Base-by-base conservation (phyloP, 23 tunicate genomes). In the Styela plicata region DNA sequence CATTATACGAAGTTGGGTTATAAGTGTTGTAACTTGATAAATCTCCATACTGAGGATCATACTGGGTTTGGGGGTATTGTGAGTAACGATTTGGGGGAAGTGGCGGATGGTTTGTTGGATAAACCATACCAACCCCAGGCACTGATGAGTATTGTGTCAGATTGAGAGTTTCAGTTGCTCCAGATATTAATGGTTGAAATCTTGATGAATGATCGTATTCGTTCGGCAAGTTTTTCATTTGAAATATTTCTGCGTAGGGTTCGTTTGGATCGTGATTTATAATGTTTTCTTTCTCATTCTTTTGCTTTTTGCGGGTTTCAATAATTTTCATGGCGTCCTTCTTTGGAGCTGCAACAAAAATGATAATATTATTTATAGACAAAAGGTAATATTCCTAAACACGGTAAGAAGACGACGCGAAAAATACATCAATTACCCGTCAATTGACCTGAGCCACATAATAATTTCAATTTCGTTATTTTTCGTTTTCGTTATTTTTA, bases 61-160 rank as follows among this genome's bases (percentile, higher is more conserved):
- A 13, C 7, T 44, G 7, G 57, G 57, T 44, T 44, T 44, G 57
- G 13, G 57, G 57, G 13, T 44, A 44, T 44, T 44, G 57, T 7
- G 57, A 13, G 13, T 44, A 44, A 44, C 57, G 57, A 44, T 44
- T 44, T 44, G 7, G 57, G 3, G 77, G 35, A 5, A 30, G 34
- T 27, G 3, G 34, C 5, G 77, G 77, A 32, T 71, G 77, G 35
- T 30, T 71, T 1, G 81, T 76, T 0, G 81, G 81, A 44, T 76
- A 76, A 5, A 44, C 66, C 81, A 76, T 76, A 17, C 81, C 81
- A 20, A 76, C 66, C 3, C 81, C 33, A 25, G 81, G 81, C 7
- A 76, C 81, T 36, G 81, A 33, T 7, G 81, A 76, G 44, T 76
- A 76, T 24, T 44, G 81, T 1, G 17, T 32, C 13, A 16, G 77